A percentile compares a stretch with the other conserved stretches of the same genome.
Evolutionary conservation across 1,140 invertebrate species (phyloP).

Genomic region (Drosophila leontia): DNA sequence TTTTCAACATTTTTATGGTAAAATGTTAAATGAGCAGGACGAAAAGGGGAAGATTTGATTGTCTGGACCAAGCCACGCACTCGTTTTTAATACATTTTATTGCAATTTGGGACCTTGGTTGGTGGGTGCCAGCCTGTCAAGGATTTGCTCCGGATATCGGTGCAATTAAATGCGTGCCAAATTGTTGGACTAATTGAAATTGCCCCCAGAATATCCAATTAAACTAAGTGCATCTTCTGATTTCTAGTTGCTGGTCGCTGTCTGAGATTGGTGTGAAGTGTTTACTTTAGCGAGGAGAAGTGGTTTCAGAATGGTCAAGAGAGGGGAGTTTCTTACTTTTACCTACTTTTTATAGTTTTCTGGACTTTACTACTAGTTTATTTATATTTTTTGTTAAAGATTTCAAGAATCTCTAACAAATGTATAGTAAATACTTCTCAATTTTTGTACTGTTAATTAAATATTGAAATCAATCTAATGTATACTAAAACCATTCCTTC

Average conservation of each 20-base stretch:
- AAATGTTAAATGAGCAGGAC: slow-evolving; percentile 68
- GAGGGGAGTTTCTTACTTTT: background rate
- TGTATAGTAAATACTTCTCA: no score
- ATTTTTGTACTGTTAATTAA: background rate
- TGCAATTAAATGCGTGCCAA: slow-evolving; percentile 76
- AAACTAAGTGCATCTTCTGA: slow-evolving; percentile 58
- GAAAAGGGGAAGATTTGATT: slow-evolving; percentile 40
- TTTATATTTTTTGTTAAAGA: background rate
- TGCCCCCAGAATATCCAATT: slow-evolving; percentile 64
- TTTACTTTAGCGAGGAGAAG: slow-evolving; percentile 5
- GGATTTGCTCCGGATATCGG: slow-evolving; percentile 43
- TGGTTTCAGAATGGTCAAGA: background rate
- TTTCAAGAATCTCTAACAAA: background rate
- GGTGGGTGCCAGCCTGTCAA: slow-evolving; percentile 27
- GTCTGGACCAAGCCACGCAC: slow-evolving; percentile 50
- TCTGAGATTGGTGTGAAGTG: slow-evolving; percentile 35
- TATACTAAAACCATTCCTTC: background rate
- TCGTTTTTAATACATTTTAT: slow-evolving; percentile 82
- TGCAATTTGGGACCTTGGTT: slow-evolving; percentile 57
- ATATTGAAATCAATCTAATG: background rate
- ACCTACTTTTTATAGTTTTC: background rate
- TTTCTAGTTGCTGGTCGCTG: slow-evolving; percentile 28
- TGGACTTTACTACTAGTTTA: background rate
- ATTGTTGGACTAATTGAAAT: slow-evolving; percentile 76
- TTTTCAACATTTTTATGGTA: slow-evolving; percentile 78